These are phyloP conservation scores for Willisornis vidua DNA, from an alignment of 2,113 vertebrate species.

Conservation along the genomic window DNA sequence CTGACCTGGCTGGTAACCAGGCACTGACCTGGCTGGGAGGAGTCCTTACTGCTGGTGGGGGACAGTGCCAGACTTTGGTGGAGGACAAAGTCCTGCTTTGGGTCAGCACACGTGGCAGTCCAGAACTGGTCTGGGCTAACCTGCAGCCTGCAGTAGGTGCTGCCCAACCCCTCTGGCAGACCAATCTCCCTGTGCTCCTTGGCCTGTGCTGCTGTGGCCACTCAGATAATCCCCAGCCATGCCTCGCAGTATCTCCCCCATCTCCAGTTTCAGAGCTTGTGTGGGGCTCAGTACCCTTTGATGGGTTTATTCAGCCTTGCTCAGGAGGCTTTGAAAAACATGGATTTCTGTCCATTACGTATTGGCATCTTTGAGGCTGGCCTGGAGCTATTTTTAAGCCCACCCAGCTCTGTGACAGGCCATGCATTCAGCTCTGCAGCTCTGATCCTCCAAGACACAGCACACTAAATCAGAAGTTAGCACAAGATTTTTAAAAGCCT, in stretches of 20 bases:
- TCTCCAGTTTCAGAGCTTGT: not conserved
- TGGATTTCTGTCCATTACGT: not conserved
- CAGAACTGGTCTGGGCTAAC: not conserved
- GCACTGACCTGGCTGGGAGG: no score
- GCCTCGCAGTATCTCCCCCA: not conserved
- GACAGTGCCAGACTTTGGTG: not conserved
- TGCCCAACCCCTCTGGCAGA: not conserved
- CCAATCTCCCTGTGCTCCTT: not conserved
- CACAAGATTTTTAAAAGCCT: slow-evolving; percentile 43
- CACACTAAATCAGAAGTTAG: slow-evolving; percentile 56
- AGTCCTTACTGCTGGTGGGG: not conserved
- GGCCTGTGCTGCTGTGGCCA: not conserved
- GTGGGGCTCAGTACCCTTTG: not conserved
- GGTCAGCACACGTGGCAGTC: not conserved
- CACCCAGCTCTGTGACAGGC: not conserved
- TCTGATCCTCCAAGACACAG: slow-evolving; percentile 35
- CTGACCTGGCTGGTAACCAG: no score
- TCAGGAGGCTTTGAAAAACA: not conserved
- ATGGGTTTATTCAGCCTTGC: not conserved
- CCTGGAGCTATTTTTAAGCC: slow-evolving; percentile 17
- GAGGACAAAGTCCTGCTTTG: not conserved
- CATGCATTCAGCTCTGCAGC: slow-evolving; percentile 5
- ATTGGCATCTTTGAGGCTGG: slow-evolving; percentile 1
- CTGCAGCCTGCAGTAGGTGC: not conserved
- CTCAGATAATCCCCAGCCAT: not conserved